Conservation (phyloP, 2,113 vertebrate genomes). For the Cichladusa arquata region DNA sequence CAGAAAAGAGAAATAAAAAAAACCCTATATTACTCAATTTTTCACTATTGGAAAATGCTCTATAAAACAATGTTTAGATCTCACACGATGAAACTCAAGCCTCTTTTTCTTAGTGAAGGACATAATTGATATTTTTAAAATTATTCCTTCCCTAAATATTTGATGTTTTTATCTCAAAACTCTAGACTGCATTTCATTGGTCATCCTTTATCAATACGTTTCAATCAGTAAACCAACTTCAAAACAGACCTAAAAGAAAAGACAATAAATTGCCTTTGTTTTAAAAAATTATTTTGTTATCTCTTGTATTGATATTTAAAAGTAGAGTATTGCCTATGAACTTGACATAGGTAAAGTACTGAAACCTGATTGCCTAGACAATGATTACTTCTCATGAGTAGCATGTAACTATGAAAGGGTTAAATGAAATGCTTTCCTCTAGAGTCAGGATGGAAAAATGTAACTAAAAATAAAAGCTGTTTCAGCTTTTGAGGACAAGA, state of each 20-base stretch:
- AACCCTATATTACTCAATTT: neutral
- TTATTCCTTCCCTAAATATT: neutral
- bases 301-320: neutral
- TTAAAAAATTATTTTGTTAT: neutral
- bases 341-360: neutral
- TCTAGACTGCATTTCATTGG: neutral
- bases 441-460: neutral
- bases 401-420: neutral
- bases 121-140: neutral
- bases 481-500: neutral
- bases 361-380: neutral
- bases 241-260: neutral
- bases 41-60: neutral
- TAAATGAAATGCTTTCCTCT: neutral
- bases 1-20: neutral
- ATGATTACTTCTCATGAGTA: neutral
- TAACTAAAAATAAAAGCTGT: conserved; percentile 15
- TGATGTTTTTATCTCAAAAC: neutral
- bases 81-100: neutral
- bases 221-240: neutral
- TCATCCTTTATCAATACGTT: neutral
- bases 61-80: neutral
- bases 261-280: neutral
- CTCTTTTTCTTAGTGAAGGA: neutral
- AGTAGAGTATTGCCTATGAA: neutral